Percentiles rank a stretch among this genome's conserved stretches.
These are phyloP conservation scores for Stratiomys singularior DNA, from an alignment of 2,888 invertebrate species.

Conservation along the genomic window DNA sequence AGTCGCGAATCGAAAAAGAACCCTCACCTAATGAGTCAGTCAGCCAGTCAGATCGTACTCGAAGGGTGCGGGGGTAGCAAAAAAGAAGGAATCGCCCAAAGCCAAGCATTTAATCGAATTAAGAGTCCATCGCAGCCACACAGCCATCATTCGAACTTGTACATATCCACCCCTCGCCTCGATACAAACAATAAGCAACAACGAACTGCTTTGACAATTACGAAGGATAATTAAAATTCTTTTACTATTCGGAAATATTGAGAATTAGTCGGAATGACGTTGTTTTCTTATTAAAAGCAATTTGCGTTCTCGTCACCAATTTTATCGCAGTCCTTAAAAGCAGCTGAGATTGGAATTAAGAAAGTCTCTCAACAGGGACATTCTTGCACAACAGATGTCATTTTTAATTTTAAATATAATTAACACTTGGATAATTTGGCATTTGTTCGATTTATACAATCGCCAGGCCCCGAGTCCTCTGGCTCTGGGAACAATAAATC, in stretches of 20 bases:
- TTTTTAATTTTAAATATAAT: conserved; percentile 38
- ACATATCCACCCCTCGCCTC: not conserved
- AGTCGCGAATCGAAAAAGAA: not conserved
- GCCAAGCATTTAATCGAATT: not conserved
- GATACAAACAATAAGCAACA: not conserved
- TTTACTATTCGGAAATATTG: conserved; percentile 15
- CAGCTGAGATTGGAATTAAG: not conserved
- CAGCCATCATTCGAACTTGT: conserved; percentile 11
- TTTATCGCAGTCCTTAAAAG: no score
- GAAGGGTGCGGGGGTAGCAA: not conserved
- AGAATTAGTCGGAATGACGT: not conserved
- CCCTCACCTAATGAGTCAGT: conserved; percentile 26
- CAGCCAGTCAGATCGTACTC: not conserved
- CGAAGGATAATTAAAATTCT: conserved; percentile 41
- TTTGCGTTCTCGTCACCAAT: not conserved
- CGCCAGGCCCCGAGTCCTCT: no score
- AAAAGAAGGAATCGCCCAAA: not conserved
- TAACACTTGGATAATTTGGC: conserved; percentile 8
- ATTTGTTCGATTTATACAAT: conserved; percentile 2
- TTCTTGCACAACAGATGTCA: conserved; percentile 36
- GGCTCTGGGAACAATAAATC: no score
- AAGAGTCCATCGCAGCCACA: conserved; percentile 16
- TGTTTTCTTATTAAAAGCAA: conserved; percentile 30
- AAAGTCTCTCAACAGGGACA: not conserved
- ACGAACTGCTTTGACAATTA: conserved; percentile 12